Conservation (phyloP, 2,888 invertebrate species). For the Orthosia gothica region DNA sequence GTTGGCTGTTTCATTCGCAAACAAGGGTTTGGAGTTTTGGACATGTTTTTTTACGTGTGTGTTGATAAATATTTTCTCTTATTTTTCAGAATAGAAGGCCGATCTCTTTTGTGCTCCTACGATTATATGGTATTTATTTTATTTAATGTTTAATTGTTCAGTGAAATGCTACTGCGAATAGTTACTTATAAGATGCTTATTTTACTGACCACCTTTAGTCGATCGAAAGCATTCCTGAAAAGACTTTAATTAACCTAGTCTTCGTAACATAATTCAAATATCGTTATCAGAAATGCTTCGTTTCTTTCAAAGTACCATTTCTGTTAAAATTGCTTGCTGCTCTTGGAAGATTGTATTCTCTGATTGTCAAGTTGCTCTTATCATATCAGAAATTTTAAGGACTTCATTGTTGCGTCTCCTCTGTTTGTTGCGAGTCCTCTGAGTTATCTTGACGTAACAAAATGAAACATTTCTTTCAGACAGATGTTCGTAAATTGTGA, state of each 20-base stretch:
- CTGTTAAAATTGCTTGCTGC: constrained; percentile 25
- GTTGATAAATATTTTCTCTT: constrained; percentile 20
- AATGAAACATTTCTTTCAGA: constrained; percentile 52
- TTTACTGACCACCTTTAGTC: too few species aligned
- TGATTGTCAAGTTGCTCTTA: constrained; percentile 65
- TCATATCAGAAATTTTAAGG: constrained; percentile 62
- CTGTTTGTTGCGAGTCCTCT: constrained; percentile 52
- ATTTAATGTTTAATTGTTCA: background rate
- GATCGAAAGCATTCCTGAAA: background rate
- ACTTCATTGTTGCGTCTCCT: constrained; percentile 50
- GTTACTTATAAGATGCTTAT: too few species aligned
- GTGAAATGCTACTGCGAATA: background rate
- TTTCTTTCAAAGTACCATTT: constrained; percentile 35
- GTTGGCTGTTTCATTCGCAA: constrained; percentile 56
- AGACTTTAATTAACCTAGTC: background rate
- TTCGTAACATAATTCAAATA: background rate
- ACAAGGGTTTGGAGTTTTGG: constrained; percentile 52
- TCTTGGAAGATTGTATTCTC: constrained; percentile 57
- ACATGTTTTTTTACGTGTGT: constrained; percentile 37
- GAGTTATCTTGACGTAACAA: constrained; percentile 61
- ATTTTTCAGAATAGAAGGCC: background rate
- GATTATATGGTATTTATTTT: too few species aligned
- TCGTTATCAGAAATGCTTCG: constrained; percentile 22
- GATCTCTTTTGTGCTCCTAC: background rate
- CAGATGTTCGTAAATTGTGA: constrained; percentile 60